Evolutionary conservation across 2,888 invertebrate species (phyloP).

Genomic region (Caenorhabditis sp.): DNA sequence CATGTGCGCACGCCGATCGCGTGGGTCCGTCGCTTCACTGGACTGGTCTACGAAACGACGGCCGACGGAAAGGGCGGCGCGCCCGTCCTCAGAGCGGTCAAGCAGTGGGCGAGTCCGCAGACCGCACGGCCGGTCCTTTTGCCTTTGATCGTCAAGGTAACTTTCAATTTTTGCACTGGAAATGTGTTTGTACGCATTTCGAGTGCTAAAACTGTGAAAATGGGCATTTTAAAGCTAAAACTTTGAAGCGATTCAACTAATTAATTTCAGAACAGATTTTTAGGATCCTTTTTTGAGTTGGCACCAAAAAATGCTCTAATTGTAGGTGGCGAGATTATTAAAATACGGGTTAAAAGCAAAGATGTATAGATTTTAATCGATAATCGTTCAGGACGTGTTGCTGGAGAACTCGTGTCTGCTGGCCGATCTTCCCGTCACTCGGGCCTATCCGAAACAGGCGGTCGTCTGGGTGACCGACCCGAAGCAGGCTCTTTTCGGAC

Average conservation of each 20-base stretch:
- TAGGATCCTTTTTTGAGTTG: no score
- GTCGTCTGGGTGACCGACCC: conserved; percentile 61
- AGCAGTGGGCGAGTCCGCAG: conserved; percentile 49
- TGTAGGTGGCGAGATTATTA: no score
- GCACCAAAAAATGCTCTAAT: background rate
- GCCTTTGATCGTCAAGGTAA: conserved; percentile 56
- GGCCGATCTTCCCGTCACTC: conserved; percentile 47
- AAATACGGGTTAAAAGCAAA: no score
- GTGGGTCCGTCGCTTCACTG: conserved; percentile 59
- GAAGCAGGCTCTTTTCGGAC: conserved; percentile 49
- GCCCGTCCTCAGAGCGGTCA: conserved; percentile 27
- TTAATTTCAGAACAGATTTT: no score
- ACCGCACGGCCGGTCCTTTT: conserved; percentile 40
- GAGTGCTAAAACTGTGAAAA: no score
- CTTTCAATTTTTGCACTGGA: background rate
- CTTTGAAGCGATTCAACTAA: background rate
- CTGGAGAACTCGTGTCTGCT: conserved; percentile 52
- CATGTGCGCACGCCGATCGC: conserved; percentile 36
- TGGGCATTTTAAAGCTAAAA: background rate
- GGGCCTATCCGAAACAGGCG: conserved; percentile 49
- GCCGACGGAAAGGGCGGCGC: background rate
- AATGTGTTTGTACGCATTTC: no score
- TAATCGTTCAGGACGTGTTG: conserved; percentile 48
- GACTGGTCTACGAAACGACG: conserved; percentile 50
- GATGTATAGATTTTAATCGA: no score